These are phyloP conservation scores for Caenorhabditis drosophilae DNA, from an alignment of 2,888 invertebrate genomes.

Conservation along the genomic window DNA sequence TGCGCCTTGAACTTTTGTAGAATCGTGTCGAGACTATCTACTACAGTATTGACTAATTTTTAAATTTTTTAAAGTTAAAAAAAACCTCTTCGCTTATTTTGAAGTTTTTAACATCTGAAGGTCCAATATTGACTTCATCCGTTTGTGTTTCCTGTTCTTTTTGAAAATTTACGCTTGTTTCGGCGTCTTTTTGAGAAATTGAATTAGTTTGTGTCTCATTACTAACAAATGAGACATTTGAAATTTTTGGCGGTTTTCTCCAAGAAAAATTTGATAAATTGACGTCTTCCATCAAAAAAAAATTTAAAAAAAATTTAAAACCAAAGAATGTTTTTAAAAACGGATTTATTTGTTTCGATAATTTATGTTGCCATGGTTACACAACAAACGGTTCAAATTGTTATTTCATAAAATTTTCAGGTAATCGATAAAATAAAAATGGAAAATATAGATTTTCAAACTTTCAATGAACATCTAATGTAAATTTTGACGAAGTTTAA, in stretches of 20 bases:
- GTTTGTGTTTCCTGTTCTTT: conserved; percentile 19
- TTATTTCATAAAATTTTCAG: background rate
- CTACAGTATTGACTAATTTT: background rate
- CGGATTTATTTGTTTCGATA: too few species aligned
- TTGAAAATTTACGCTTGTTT: conserved; percentile 12
- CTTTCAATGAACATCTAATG: too few species aligned
- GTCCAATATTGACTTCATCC: conserved; percentile 9
- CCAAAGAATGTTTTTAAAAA: background rate
- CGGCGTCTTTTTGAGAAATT: conserved; percentile 11
- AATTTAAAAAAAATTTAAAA: background rate
- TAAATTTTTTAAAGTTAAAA: too few species aligned
- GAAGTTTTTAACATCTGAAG: conserved; percentile 5
- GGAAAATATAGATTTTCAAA: background rate
- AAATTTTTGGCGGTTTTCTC: conserved; percentile 6
- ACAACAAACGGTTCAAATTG: background rate
- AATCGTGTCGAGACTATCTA: background rate
- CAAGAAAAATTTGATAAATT: conserved; percentile 17
- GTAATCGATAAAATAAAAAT: background rate
- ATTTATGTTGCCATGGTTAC: conserved; percentile 1
- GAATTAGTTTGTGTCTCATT: conserved; percentile 21
- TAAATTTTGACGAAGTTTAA: too few species aligned
- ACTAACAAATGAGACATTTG: background rate
- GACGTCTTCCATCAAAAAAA: conserved; percentile 22
- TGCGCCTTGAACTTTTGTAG: too few species aligned
- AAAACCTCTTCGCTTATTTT: conserved; percentile 17